Conservation (phyloP, 2,797 vertebrate genomes). For the Rhincodon typus region DNA sequence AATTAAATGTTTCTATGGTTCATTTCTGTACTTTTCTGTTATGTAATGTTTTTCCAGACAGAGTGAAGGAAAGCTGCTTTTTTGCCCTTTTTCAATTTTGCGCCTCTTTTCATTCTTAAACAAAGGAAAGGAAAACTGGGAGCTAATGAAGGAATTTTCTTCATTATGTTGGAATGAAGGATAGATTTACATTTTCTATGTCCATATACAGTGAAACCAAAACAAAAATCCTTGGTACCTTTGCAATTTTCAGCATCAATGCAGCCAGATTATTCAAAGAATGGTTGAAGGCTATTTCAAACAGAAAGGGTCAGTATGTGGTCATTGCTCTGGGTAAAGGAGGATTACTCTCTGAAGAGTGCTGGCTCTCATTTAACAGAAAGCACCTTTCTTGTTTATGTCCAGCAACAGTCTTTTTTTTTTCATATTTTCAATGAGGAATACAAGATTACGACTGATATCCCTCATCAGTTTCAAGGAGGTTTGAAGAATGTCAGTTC, state of each 20-base stretch:
- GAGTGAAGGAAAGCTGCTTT: not conserved
- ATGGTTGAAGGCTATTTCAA: not conserved
- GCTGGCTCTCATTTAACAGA: conserved; percentile 15
- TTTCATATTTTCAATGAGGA: conserved; percentile 7
- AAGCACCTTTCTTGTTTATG: conserved; percentile 5
- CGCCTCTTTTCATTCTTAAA: not conserved
- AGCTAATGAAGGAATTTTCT: not conserved
- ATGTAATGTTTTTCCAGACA: not conserved
- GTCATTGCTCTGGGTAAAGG: conserved; percentile 7
- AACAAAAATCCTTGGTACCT: not conserved
- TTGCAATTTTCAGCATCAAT: conserved; percentile 23
- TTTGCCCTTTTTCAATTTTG: not conserved
- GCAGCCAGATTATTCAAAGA: conserved; percentile 4
- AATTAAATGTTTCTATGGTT: not conserved
- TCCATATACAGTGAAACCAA: not conserved
- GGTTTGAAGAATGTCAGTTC: conserved; percentile 4
- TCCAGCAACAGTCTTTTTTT: not conserved
- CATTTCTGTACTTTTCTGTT: not conserved
- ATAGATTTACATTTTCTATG: conserved; percentile 15
- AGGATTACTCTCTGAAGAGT: conserved; percentile 22
- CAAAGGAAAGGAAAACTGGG: not conserved
- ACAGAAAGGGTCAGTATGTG: conserved; percentile 24
- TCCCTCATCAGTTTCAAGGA: not conserved
- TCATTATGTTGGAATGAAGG: not conserved
- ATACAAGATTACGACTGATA: not conserved